phyloP scores from a whole-genome alignment of 2,797 vertebrate species.

The Potorous gilbertii region DNA sequence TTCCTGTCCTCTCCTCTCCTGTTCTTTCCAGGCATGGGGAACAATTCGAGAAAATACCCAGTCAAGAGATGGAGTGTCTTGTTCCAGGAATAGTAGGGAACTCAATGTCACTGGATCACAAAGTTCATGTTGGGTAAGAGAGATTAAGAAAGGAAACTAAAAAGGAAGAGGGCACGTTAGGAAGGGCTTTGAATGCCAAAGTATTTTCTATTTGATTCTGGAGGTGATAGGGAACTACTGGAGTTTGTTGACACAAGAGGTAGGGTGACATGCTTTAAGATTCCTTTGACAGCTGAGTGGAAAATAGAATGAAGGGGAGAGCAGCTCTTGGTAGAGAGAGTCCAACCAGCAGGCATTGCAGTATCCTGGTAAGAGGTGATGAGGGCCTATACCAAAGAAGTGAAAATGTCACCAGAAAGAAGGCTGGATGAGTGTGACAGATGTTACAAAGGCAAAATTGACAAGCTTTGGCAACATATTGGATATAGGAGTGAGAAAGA shows the following conservation, averaged over 20 bases:
- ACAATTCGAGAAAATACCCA: not conserved
- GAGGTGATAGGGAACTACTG: not conserved
- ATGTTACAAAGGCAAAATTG: not conserved
- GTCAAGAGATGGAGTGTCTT: not conserved
- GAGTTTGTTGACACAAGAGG: not conserved
- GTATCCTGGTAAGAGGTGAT: not conserved
- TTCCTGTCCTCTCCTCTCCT: too few species aligned
- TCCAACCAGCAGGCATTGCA: not conserved
- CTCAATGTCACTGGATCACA: not conserved
- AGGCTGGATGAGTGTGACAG: not conserved
- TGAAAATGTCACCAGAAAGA: not conserved
- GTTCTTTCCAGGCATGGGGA: not conserved
- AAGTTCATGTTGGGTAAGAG: not conserved
- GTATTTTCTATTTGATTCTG: not conserved
- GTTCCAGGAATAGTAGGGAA: not conserved
- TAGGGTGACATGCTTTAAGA: not conserved
- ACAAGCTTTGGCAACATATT: not conserved
- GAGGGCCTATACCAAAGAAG: not conserved
- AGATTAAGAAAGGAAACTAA: not conserved
- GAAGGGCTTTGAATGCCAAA: not conserved
- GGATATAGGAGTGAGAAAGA: not conserved
- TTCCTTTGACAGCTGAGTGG: not conserved
- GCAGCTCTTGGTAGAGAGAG: too few species aligned
- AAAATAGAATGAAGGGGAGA: not conserved
- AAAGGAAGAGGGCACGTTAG: not conserved